Base-by-base conservation (phyloP, 2,797 vertebrate genomes). In the Melanotaenia pygmaea region DNA sequence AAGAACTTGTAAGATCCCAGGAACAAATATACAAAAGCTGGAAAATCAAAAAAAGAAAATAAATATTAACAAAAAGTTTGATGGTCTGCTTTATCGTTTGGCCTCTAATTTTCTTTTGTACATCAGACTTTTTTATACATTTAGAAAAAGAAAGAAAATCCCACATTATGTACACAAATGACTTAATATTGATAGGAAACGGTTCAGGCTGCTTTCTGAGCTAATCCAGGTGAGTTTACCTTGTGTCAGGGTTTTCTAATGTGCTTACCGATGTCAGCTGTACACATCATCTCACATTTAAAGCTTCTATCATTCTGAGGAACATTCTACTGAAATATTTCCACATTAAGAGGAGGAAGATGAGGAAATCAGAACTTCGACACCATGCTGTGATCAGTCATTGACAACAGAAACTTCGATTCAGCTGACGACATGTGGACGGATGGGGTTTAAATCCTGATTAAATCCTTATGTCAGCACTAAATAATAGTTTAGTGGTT, bases 21-120 rank as follows among this genome's bases (percentile, higher is more conserved):
- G 30, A 81, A n/a, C 45, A 80, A 74, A 87, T 83, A 71, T 88
- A 86, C 73, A 90, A 88, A 89, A 84, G 66, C 58, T 74, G 4
- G 37, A 81, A 45, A 45, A 79, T 81, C 70, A 3, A 60, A 75
- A 86, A 79, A 3, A 56, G 28, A 75, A 86, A 81, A 60, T 18
- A 56, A 56, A 74, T 87, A 81, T 81, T 70, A 81, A 88, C 79
- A 90, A 69, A 80, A 68, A 34, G 2, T 50, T 37, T 0, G 26
- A 35, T 3, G 30, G 40, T 9, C 51, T 67, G 32, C 38, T 73
- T 45, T 1, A 59, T 40, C 20, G 18, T 35, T 1, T 10, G 24
- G 16, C 47, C 47, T 73, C 3, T 34, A 47, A 58, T 59, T 50
- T 30, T 11, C 3, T 47, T 62, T 57, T 76, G 43, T 32, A 71